Evolutionary conservation across 2,113 vertebrate species (phyloP).

Genomic region (Enhydra lutris): DNA sequence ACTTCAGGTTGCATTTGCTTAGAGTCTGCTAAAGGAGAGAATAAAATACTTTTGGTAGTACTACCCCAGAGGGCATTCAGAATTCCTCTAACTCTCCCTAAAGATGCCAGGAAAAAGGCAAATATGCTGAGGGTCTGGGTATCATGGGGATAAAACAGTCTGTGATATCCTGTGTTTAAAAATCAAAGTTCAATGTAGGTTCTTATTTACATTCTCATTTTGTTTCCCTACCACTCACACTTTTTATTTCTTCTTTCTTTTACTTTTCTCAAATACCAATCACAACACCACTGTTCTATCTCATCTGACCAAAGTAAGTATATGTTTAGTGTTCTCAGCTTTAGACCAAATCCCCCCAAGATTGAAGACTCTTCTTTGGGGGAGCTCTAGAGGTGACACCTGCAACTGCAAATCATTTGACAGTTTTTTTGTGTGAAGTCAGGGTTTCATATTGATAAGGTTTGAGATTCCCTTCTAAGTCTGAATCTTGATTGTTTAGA

Average conservation of each 20-base stretch:
- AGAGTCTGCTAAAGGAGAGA: background rate
- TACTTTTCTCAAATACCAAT: background rate
- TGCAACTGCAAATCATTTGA: background rate
- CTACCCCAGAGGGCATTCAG: background rate
- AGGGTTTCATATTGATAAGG: background rate
- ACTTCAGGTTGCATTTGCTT: background rate
- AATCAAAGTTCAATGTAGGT: background rate
- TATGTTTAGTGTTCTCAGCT: background rate
- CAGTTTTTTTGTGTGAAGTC: background rate
- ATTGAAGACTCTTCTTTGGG: background rate
- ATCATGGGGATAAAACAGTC: background rate
- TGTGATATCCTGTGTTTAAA: background rate
- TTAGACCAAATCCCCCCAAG: background rate
- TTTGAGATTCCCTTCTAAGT: background rate
- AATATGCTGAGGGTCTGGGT: background rate
- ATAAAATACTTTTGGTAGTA: background rate
- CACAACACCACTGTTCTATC: background rate
- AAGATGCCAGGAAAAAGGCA: background rate
- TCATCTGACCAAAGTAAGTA: background rate
- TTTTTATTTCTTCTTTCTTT: background rate
- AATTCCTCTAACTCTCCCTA: background rate
- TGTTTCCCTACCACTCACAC: too few species aligned
- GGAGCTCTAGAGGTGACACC: background rate
- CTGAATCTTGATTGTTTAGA: background rate
- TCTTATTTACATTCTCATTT: background rate